Evolutionary conservation across 1,140 invertebrate species (phyloP).

Genomic region (Nephila pilipes): DNA sequence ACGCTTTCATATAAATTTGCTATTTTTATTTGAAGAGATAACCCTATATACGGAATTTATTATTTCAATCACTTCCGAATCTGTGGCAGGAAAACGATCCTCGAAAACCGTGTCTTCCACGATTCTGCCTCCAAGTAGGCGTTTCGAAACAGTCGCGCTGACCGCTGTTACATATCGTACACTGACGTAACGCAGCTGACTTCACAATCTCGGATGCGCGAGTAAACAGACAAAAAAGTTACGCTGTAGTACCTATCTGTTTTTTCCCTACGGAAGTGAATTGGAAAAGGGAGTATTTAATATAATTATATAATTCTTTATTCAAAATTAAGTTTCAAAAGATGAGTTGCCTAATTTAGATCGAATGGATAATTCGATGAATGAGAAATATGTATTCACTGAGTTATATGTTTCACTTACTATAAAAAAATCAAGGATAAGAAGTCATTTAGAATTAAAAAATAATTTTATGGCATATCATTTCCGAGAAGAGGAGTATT

Average conservation of each 20-base stretch:
- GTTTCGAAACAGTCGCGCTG: neutral
- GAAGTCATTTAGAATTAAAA: too few species aligned
- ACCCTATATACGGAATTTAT: too few species aligned
- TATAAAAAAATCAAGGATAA: too few species aligned
- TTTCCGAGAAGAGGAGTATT: too few species aligned
- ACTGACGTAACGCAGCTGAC: slow-evolving; percentile 16
- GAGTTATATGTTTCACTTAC: too few species aligned
- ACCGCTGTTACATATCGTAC: neutral
- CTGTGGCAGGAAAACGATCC: too few species aligned
- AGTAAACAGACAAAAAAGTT: neutral
- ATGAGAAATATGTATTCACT: too few species aligned
- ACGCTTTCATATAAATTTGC: too few species aligned
- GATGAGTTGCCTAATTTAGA: neutral
- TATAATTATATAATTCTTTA: neutral
- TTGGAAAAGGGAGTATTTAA: neutral
- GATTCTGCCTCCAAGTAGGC: neutral
- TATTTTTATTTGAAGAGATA: too few species aligned
- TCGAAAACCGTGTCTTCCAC: neutral
- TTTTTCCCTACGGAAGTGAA: neutral
- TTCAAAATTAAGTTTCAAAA: neutral
- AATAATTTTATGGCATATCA: too few species aligned
- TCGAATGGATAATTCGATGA: neutral
- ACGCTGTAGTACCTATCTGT: too few species aligned
- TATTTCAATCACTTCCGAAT: too few species aligned
- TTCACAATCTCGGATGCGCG: neutral